These are phyloP conservation scores for Intoshia linei DNA, from an alignment of 1,140 invertebrate species.

Conservation along the genomic window DNA sequence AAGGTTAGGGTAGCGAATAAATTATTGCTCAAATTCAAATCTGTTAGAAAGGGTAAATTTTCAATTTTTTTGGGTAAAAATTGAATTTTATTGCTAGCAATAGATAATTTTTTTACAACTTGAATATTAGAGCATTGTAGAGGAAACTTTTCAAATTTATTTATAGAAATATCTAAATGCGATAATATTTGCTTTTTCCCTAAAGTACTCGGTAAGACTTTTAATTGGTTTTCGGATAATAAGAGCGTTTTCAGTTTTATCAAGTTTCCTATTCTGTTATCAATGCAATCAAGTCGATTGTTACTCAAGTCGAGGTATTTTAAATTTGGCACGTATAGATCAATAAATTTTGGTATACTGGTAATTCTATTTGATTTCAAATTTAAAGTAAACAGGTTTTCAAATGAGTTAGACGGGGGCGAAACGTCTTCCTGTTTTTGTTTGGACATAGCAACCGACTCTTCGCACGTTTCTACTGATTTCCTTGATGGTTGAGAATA, in stretches of 20 bases:
- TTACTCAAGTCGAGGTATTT: conserved; percentile 11
- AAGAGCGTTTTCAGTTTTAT: conserved; percentile 13
- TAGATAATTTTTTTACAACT: no score
- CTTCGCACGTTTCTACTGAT: conserved; percentile 11
- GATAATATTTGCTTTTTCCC: conserved; percentile 11
- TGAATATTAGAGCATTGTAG: no score
- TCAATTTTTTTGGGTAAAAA: no score
- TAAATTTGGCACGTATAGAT: conserved; percentile 11
- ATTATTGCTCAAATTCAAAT: no score
- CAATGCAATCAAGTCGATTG: conserved; percentile 13
- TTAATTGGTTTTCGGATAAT: conserved; percentile 13
- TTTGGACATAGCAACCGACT: conserved; percentile 9
- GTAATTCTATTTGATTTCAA: conserved; percentile 13
- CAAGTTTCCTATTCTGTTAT: conserved; percentile 11
- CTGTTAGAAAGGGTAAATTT: no score
- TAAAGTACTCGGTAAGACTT: conserved; percentile 12
- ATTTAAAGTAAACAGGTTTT: no score
- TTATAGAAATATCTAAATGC: conserved; percentile 11
- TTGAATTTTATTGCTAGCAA: no score
- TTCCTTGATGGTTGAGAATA: no score
- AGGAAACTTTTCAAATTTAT: conserved; percentile 13
- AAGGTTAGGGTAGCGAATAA: no score
- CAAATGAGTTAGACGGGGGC: no score
- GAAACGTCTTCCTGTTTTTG: conserved; percentile 11
- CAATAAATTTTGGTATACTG: conserved; percentile 11